These are phyloP conservation scores for Notarius lentiginosus DNA, from an alignment of 2,113 vertebrate species.

Conservation along the genomic window DNA sequence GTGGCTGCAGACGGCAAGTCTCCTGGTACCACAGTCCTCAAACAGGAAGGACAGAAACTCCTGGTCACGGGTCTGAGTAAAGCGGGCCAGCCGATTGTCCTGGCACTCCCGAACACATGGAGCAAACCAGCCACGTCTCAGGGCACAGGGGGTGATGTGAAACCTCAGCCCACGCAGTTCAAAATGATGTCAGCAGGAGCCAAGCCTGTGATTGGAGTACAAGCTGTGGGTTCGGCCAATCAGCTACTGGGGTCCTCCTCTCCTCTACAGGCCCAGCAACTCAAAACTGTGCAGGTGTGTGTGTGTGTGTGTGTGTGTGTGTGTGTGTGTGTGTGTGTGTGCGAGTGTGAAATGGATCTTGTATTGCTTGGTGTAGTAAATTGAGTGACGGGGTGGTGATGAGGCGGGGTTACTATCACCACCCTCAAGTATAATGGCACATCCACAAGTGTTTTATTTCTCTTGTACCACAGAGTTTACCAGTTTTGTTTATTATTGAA, in stretches of 20 bases:
- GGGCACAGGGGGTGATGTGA: conserved; percentile 76
- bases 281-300: conserved; percentile 92
- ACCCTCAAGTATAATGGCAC: background rate
- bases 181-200: conserved; percentile 92
- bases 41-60: conserved; percentile 92
- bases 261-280: conserved; percentile 87
- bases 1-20: conserved; percentile 81
- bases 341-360: background rate
- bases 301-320: conserved; percentile 1
- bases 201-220: conserved; percentile 83
- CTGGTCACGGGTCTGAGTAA: conserved; percentile 90
- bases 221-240: conserved; percentile 75
- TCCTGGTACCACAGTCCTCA: conserved; percentile 73
- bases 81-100: conserved; percentile 86
- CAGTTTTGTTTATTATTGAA: background rate
- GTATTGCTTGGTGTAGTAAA: background rate
- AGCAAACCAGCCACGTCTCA: conserved; percentile 77
- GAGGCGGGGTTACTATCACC: background rate
- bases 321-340: conserved; percentile 63
- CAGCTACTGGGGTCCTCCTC: conserved; percentile 80
- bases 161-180: conserved; percentile 82
- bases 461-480: background rate
- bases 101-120: conserved; percentile 83
- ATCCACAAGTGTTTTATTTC: background rate
- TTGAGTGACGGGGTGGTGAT: background rate